Conservation (phyloP, 2,113 vertebrate genomes). For the Mastomys natalensis region DNA sequence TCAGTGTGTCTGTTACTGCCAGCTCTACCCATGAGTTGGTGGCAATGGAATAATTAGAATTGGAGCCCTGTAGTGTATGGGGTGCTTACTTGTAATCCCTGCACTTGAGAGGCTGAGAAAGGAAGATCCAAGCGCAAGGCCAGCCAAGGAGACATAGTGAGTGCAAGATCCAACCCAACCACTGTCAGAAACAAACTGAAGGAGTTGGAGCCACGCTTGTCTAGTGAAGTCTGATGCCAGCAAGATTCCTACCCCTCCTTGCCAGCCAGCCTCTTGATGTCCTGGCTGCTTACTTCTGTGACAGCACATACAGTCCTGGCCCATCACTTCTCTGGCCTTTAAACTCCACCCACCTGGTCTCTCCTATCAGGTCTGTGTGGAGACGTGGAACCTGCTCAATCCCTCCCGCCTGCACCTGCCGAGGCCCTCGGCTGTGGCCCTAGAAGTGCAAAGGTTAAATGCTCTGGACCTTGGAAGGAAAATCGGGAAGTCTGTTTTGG, state of each 20-base stretch:
- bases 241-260: background rate
- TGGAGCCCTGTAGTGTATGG: fast-evolving
- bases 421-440: conserved; percentile 93
- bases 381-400: conserved; percentile 96
- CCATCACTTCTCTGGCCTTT: background rate
- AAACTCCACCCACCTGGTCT: background rate
- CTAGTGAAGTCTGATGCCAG: background rate
- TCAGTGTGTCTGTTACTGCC: background rate
- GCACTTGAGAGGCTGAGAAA: background rate
- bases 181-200: background rate
- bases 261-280: background rate
- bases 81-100: background rate
- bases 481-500: conserved; percentile 96
- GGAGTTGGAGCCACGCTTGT: background rate
- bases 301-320: fast-evolving
- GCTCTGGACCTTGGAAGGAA: conserved; percentile 92
- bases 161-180: background rate
- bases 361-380: conserved; percentile 91
- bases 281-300: background rate
- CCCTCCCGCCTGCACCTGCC: conserved; percentile 93
- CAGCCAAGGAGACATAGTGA: background rate
- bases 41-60: background rate
- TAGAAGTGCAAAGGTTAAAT: conserved; percentile 95
- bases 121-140: background rate
- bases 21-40: background rate